A percentile compares a stretch with the other conserved stretches of the same genome.
These are phyloP conservation scores for Drosophila aldrichi DNA, from an alignment of 2,888 invertebrate genomes.

Conservation along the genomic window DNA sequence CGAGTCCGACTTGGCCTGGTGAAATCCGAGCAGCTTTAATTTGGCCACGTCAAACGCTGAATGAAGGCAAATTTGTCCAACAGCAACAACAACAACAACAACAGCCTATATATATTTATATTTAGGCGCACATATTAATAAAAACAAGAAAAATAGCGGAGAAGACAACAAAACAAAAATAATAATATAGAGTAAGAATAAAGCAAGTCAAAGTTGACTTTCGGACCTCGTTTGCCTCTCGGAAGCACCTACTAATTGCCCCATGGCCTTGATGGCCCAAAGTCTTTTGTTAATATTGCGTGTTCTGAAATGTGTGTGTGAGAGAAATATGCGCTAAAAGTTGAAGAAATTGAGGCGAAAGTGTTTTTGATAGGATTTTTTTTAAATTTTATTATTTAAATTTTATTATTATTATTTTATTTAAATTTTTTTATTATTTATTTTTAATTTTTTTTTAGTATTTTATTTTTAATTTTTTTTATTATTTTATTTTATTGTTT, in stretches of 20 bases:
- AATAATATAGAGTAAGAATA: slow-evolving; percentile 3
- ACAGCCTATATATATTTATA: slow-evolving; percentile 47
- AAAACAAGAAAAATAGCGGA: slow-evolving; percentile 20
- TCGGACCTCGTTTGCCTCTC: slow-evolving; percentile 31
- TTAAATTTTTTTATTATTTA: too few species aligned
- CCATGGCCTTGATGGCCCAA: slow-evolving; percentile 24
- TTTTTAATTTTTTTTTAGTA: too few species aligned
- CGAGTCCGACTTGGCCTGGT: slow-evolving; percentile 26
- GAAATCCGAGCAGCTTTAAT: slow-evolving; percentile 77
- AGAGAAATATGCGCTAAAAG: neutral
- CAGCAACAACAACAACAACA: slow-evolving; percentile 7
- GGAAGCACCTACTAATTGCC: slow-evolving; percentile 43
- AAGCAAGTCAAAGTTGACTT: slow-evolving; percentile 31
- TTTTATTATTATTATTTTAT: too few species aligned
- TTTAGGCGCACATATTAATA: slow-evolving; percentile 70
- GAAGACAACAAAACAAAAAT: neutral
- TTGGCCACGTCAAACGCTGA: slow-evolving; percentile 74
- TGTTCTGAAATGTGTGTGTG: neutral
- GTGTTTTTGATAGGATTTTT: too few species aligned
- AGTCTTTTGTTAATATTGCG: slow-evolving; percentile 19
- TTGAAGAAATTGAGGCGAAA: slow-evolving; percentile 17
- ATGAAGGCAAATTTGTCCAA: slow-evolving; percentile 77
- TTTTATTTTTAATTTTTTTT: too few species aligned
- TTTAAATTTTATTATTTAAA: too few species aligned
- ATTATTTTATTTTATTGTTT: too few species aligned